Percentiles rank a stretch among this genome's conserved stretches.
Conservation (phyloP, 2,797 vertebrate genomes). For the Cygnus olor region DNA sequence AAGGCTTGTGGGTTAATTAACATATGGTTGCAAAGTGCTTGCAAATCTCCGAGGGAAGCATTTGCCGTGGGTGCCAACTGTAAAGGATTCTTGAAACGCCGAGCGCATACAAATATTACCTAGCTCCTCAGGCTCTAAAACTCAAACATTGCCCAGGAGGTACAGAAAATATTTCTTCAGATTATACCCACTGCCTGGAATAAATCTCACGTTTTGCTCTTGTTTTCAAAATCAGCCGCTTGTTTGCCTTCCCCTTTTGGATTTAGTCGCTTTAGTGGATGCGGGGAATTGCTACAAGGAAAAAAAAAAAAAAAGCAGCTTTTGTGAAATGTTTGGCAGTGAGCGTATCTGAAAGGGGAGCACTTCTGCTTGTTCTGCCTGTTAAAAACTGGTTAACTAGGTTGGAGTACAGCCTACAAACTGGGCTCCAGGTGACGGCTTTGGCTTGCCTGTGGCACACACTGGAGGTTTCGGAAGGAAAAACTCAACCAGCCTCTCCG, state of each 20-base stretch:
- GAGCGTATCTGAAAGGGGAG: not conserved
- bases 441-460: fast-evolving
- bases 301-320: not conserved
- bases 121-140: not conserved
- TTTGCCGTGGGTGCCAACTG: not conserved
- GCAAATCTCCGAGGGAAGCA: not conserved
- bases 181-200: conserved; percentile 7
- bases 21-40: not conserved
- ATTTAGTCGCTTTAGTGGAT: not conserved
- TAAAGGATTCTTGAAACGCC: not conserved
- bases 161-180: conserved; percentile 18
- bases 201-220: conserved; percentile 15
- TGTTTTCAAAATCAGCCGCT: conserved; percentile 59
- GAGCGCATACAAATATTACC: conserved; percentile 9
- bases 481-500: not conserved
- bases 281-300: not conserved
- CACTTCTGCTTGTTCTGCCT: not conserved
- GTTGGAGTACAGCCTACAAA: not conserved
- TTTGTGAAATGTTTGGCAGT: conserved; percentile 53
- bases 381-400: not conserved
- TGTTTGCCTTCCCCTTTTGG: conserved; percentile 52
- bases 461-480: not conserved
- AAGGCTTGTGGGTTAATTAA: not conserved
- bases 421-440: fast-evolving
- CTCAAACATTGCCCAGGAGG: conserved; percentile 10